Percentiles rank a stretch among this genome's conserved stretches.
Conservation (phyloP, 2,797 vertebrate genomes). For the Spheniscus humboldti region DNA sequence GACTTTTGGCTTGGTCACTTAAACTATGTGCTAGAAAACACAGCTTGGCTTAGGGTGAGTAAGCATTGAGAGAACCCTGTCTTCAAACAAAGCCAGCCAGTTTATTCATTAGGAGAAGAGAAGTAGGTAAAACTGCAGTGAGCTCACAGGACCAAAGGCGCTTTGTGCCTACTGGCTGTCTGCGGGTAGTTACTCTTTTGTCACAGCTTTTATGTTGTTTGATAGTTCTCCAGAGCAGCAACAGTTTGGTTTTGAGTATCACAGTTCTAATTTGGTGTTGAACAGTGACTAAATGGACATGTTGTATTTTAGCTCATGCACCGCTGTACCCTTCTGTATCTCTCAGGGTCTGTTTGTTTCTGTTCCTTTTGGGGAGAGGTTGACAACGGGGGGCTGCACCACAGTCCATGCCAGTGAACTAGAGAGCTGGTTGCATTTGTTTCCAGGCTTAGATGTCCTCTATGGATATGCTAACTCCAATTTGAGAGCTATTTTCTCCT, state of each 20-base stretch:
- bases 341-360: background rate
- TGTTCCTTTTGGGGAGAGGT: background rate
- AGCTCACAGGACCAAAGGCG: background rate
- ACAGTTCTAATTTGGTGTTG: background rate
- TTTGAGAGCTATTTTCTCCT: background rate
- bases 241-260: background rate
- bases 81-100: background rate
- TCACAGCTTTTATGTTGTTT: background rate
- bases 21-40: background rate
- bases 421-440: background rate
- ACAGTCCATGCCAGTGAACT: background rate
- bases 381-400: background rate
- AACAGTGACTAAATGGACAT: background rate
- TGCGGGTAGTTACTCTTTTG: background rate
- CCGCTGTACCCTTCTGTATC: background rate
- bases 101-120: background rate
- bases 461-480: background rate
- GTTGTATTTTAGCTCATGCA: background rate
- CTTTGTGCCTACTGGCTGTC: background rate
- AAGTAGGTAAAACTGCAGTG: background rate
- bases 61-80: background rate
- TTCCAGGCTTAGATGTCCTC: background rate
- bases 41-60: background rate
- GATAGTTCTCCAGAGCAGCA: background rate
- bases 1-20: background rate